Evolutionary conservation across 2,113 vertebrate species (phyloP), one percentile per base, ranked within the genome.

Genomic region (Arothron firmamentum): DNA sequence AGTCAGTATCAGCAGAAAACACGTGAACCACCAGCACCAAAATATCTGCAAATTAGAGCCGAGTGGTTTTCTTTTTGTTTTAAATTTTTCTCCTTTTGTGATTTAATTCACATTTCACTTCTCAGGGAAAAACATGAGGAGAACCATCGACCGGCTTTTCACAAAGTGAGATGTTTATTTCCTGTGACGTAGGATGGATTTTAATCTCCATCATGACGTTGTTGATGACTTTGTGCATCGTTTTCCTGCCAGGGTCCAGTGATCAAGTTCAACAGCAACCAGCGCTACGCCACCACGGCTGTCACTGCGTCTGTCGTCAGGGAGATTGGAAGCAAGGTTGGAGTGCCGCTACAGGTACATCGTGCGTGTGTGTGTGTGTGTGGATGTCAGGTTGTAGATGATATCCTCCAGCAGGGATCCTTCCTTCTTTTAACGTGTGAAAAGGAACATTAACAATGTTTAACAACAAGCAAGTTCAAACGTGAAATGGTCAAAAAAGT

Each of bases 191-290:
- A 7, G 25, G 6, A 28, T 28, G 6, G 25, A 28, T 28, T 23
- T 43, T 14, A 31, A 31, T 6, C 34, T 10, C 1, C 34, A 4
- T 11, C 1, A 12, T 38, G 34, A 12, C 25, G 6, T 28, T 12
- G 12, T 12, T 11, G 12, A 38, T 12, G 34, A 4, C 34, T 11
- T 38, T 12, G 11, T 2, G 9, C 11, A 10, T 38, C 9, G 0
- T 10, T 46, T 12, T 10, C 6, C 19, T 50, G 13, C 25, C 83
- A 99, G 97, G 97, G 97, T 14, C 96, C 97, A 0, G 94, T 94
- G 71, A 92, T 99, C 77, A 99, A 99, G 84, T 97, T 98, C 86
- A 99, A 97, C 90, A 96, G 92, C 78, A 97, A 95, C 81, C 96
- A 99, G 73, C 95, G 96, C 65, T 99, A 98, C 0, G 95, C 97